phyloP scores from a whole-genome alignment of 2,113 vertebrate species.

The Glareola pratincola region DNA sequence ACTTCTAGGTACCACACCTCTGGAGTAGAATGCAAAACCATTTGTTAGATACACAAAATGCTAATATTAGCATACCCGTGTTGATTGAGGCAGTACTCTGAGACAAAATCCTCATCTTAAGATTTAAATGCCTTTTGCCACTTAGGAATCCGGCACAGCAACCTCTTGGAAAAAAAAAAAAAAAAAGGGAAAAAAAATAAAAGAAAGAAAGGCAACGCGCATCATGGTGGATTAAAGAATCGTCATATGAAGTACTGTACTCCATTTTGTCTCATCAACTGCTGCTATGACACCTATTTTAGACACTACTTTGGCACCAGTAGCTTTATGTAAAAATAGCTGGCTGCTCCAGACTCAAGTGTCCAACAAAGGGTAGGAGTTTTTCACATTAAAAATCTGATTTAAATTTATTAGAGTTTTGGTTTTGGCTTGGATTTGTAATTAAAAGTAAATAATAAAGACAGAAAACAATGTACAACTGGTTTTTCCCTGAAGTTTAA shows the following conservation, averaged over 20 bases:
- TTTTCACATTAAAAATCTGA: not conserved
- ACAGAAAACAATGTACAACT: not conserved
- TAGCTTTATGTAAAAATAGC: not conserved
- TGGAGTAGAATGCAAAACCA: not conserved
- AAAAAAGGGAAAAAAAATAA: not conserved
- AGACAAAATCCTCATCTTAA: not conserved
- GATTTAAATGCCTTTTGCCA: not conserved
- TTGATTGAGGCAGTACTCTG: not conserved
- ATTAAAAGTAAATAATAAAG: not conserved
- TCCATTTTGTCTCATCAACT: not conserved
- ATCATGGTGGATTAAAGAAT: not conserved
- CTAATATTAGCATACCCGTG: fast-evolving
- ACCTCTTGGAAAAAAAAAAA: not conserved
- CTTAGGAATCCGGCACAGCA: not conserved
- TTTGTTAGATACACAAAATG: not conserved
- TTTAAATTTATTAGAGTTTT: not conserved
- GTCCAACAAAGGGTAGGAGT: not conserved
- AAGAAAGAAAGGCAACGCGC: not conserved
- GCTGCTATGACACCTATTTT: not conserved
- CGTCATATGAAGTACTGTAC: not conserved
- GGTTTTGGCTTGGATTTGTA: not conserved
- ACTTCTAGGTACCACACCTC: not conserved
- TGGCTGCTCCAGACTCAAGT: not conserved
- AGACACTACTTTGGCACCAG: not conserved
- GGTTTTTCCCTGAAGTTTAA: not conserved